Conservation (phyloP, 1,140 invertebrate species). For the Solen grandis region DNA sequence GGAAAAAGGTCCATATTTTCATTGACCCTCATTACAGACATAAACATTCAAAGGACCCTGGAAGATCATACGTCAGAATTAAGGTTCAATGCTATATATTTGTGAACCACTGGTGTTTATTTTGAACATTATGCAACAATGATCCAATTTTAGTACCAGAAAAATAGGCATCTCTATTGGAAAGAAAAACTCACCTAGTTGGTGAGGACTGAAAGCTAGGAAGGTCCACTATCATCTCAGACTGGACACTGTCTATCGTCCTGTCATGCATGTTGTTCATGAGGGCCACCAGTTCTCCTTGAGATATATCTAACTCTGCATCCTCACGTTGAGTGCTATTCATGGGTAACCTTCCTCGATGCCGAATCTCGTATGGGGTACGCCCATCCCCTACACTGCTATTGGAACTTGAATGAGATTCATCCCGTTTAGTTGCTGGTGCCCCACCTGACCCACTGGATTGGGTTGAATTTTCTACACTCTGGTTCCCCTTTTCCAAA, state of each 20-base stretch:
- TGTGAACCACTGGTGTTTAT: too few species aligned
- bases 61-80: too few species aligned
- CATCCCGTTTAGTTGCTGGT: conserved; percentile 1
- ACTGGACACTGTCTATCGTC: conserved; percentile 73
- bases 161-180: too few species aligned
- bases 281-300: conserved; percentile 63
- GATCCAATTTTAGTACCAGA: too few species aligned
- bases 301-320: conserved; percentile 62
- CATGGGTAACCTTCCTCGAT: conserved; percentile 66
- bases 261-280: conserved; percentile 69
- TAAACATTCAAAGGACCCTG: too few species aligned
- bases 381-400: conserved; percentile 56
- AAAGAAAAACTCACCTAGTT: conserved; percentile 55
- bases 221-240: conserved; percentile 74
- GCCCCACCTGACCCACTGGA: not conserved
- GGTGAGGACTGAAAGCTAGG: conserved; percentile 73
- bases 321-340: conserved; percentile 71
- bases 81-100: too few species aligned
- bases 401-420: conserved; percentile 48
- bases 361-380: conserved; percentile 69
- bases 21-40: too few species aligned
- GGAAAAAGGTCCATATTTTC: too few species aligned
- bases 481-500: too few species aligned
- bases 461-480: conserved; percentile 12
- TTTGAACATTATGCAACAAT: too few species aligned